Base-by-base conservation (phyloP, 2,113 vertebrate genomes). In the Stegastes partitus region DNA sequence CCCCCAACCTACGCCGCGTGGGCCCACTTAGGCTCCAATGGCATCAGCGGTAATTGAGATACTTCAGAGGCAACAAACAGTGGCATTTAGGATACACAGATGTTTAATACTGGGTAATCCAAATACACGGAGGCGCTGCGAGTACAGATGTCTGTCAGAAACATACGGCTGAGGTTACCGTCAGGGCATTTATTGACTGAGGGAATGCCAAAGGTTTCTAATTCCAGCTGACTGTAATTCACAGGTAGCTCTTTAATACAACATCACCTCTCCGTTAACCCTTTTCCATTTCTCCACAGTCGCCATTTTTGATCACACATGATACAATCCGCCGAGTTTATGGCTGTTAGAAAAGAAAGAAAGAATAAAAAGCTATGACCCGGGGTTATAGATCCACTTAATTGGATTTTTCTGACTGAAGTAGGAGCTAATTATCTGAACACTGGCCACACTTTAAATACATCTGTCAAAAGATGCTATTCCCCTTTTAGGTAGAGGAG, bases 31-130 rank as follows among this genome's bases (percentile, higher is more conserved):
- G 74, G 68, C 74, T 28, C 56, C 1, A 87, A 93, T 89, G 87
- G 87, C 87, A 89, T 92, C 89, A 15, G 28, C 1, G 37, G 78
- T 90, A 91, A 93, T 91, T 88, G 91, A 92, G 91, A 87, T 76
- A 81, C 89, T 90, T 90, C 71, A 80, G 76, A 72, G 68, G 68
- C 66, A 55, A 84, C 82, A 77, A 83, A 87, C 76, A 76, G 55
- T 54, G 72, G 79, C 68, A 44, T 91, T 89, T 74, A 87, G 73
- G 74, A 72, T 77, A 68, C 68, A 56, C 63, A 51, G 54, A 55
- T 74, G 76, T 83, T 78, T 42, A 79, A 65, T 64, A 71, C 65
- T 16, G 28, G 50, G 77, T 58, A 23, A 80, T 73, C 55, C 74
- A 85, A 85, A 79, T 68, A 26, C 61, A 64, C 51, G 42, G 56